Conservation (phyloP, 2,113 vertebrate species). For the Oreocharis arfaki region DNA sequence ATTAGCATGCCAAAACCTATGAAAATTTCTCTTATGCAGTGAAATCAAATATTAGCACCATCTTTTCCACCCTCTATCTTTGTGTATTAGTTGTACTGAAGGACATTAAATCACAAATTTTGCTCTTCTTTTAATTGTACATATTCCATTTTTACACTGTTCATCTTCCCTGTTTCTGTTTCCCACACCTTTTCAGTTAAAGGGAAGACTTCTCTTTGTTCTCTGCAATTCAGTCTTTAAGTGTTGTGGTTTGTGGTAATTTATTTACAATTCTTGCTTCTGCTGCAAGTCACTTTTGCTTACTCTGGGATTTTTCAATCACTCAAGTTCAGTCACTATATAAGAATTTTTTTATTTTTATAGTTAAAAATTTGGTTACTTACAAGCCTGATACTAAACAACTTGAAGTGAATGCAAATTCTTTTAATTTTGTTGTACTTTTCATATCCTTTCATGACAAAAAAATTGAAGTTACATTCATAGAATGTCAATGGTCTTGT, state of each 20-base stretch:
- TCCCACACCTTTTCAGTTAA: neutral
- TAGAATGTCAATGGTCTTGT: neutral
- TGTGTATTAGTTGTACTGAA: neutral
- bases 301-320: neutral
- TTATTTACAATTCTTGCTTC: neutral
- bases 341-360: neutral
- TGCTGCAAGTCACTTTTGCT: neutral
- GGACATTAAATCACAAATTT: neutral
- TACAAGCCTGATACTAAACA: neutral
- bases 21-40: neutral
- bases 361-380: neutral
- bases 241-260: neutral
- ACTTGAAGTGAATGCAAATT: neutral
- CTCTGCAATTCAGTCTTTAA: neutral
- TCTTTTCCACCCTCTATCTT: neutral
- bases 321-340: neutral
- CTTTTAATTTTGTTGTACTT: neutral
- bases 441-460: neutral
- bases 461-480: neutral
- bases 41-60: neutral
- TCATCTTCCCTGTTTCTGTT: fast-evolving
- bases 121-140: neutral
- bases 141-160: neutral
- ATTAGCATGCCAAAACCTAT: neutral
- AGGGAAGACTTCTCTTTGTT: neutral